Conservation (phyloP, 2,797 vertebrate species). For the Scolopax bukidnonensis region DNA sequence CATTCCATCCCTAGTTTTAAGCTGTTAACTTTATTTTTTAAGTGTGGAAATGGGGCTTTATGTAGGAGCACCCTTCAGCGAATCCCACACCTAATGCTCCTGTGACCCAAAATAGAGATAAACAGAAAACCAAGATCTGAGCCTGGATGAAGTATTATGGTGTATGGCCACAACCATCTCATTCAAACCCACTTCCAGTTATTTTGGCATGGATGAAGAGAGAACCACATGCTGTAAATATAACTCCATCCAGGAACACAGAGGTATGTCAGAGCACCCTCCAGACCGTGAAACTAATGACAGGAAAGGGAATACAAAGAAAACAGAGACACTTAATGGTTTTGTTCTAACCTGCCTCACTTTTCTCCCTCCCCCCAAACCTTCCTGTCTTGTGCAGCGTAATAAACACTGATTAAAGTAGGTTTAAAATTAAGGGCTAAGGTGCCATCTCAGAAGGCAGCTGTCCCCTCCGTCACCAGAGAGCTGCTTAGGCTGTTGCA, state of each 20-base stretch:
- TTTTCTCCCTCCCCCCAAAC: background rate
- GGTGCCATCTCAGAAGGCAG: constrained; percentile 58
- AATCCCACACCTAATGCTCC: background rate
- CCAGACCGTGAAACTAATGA: background rate
- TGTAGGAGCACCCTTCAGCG: background rate
- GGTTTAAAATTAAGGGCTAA: constrained; percentile 55
- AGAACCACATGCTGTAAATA: constrained; percentile 12
- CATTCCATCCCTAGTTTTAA: background rate
- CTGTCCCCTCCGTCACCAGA: background rate
- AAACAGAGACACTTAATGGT: background rate
- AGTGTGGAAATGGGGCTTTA: background rate
- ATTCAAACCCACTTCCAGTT: background rate
- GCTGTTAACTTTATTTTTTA: background rate
- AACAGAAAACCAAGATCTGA: background rate
- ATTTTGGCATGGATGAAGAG: background rate
- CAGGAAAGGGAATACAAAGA: background rate
- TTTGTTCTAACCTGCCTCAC: constrained; percentile 25
- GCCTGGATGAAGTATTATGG: background rate
- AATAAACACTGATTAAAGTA: constrained; percentile 26
- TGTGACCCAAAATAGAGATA: background rate
- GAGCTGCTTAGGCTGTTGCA: constrained; percentile 33
- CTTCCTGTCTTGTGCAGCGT: constrained; percentile 4
- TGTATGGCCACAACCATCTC: background rate
- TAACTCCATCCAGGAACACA: background rate
- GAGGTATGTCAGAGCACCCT: background rate